Conservation (phyloP, 2,888 invertebrate species). For the Gymnosoma rotundatum region DNA sequence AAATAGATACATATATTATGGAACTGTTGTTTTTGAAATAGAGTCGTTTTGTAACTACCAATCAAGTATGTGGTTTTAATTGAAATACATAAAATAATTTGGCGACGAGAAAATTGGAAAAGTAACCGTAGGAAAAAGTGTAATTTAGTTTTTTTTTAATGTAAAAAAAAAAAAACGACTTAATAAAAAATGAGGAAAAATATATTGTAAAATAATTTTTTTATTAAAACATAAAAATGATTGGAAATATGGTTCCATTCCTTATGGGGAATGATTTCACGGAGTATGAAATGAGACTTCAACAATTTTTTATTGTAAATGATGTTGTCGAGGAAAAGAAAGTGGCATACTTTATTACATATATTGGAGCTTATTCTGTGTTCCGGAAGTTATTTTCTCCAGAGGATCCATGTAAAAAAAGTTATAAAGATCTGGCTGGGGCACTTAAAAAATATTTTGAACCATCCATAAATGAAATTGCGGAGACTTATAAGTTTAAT, state of each 20-base stretch:
- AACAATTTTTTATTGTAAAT: slow-evolving; percentile 40
- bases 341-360: slow-evolving; percentile 40
- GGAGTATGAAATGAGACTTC: neutral
- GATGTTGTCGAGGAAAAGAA: slow-evolving; percentile 21
- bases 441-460: slow-evolving; percentile 51
- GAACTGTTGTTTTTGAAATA: too few species aligned
- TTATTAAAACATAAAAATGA: too few species aligned
- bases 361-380: slow-evolving; percentile 22
- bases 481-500: slow-evolving; percentile 53
- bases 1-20: too few species aligned
- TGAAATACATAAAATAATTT: neutral
- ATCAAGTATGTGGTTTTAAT: neutral
- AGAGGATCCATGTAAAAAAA: too few species aligned
- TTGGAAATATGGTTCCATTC: too few species aligned
- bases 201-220: too few species aligned
- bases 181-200: too few species aligned
- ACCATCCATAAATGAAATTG: slow-evolving; percentile 34
- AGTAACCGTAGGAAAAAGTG: neutral
- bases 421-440: slow-evolving; percentile 35
- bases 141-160: too few species aligned
- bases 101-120: neutral
- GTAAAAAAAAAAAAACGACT: too few species aligned
- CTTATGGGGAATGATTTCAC: too few species aligned
- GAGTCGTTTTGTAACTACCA: too few species aligned
- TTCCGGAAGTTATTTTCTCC: too few species aligned